Base-by-base conservation (phyloP, 2,888 invertebrate genomes). In the Agriotes lineatus region DNA sequence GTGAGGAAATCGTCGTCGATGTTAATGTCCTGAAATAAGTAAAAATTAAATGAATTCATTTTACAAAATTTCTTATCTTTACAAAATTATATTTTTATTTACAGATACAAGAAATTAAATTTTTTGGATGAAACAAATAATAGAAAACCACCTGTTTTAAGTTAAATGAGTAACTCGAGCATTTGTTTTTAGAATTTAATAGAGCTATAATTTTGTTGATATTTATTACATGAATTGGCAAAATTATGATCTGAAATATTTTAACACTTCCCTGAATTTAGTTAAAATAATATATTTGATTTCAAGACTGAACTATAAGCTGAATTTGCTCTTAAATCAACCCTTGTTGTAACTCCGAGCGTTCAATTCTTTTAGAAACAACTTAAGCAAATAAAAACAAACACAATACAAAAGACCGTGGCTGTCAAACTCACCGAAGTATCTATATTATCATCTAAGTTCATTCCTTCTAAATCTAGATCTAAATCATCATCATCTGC, bases 391-490 rank as follows among this genome's bases (percentile, higher is more conserved):
- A 35, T n/a, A 4, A 9, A 35, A 35, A 4, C 35, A 9, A 2
- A 35, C 4, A 35, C 35, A 35, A n/a, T n/a, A n/a, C n/a, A n/a
- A n/a, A n/a, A n/a, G n/a, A n/a, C n/a, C 1, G 9, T 18, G 18
- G 7, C 16, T 9, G n/a, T 20, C 5, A 30, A 19, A 84, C 86
- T 87, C 83, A 91, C 93, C 82, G 89, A 90, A 62, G 90, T 90
- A 81, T 94, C 94, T 73, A 93, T 91, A 80, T 89, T 90, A 72
- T 93, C 93, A 81, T 96, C 95, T 22, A 96, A 85, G 74, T 90
- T 90, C 75, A 95, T 88, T 74, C 91, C 93, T 74, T 95, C 95
- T 59, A 96, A 88, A 83, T 96, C 96, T 52, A 93, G 84, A 80
- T 96, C 96, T 39, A 96, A 84, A 78, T 96, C 96, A 70, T 90